phyloP scores from a whole-genome alignment of 37 sponge, comb jelly and placozoan species.

The Chondrilla cf. caribensis region DNA sequence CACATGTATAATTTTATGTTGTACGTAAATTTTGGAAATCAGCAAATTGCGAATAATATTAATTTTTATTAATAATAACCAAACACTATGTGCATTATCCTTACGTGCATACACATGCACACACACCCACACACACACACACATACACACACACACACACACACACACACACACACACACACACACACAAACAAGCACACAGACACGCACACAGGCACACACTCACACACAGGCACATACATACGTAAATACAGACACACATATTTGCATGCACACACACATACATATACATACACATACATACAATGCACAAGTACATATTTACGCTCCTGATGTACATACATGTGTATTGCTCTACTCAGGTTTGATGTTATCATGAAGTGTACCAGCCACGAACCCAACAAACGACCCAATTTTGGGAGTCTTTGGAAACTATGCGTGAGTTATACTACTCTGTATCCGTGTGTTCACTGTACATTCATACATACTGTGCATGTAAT shows the following conservation, averaged over 20 bases:
- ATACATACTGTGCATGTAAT: too few species aligned
- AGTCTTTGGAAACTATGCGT: slow-evolving; percentile 47
- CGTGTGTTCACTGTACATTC: too few species aligned
- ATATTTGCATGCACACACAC: background rate
- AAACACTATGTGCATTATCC: too few species aligned
- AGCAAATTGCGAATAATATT: too few species aligned
- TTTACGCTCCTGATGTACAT: background rate
- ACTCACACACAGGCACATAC: background rate
- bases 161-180: slow-evolving; percentile 9
- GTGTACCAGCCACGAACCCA: slow-evolving; percentile 66
- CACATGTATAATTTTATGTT: too few species aligned
- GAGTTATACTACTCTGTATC: slow-evolving; percentile 9
- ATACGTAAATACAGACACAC: background rate
- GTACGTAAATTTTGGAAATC: too few species aligned
- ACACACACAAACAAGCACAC: too few species aligned
- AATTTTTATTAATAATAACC: too few species aligned
- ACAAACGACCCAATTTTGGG: slow-evolving; percentile 56
- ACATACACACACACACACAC: slow-evolving; percentile 15
- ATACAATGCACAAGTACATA: background rate
- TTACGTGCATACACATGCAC: too few species aligned
- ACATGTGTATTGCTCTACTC: background rate
- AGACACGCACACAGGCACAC: too few species aligned
- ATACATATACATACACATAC: background rate
- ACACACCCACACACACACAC: slow-evolving; percentile 19
- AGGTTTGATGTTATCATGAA: slow-evolving; percentile 62